phyloP scores from a whole-genome alignment of 2,888 invertebrate species.

The Lasioglossum zephyrum region DNA sequence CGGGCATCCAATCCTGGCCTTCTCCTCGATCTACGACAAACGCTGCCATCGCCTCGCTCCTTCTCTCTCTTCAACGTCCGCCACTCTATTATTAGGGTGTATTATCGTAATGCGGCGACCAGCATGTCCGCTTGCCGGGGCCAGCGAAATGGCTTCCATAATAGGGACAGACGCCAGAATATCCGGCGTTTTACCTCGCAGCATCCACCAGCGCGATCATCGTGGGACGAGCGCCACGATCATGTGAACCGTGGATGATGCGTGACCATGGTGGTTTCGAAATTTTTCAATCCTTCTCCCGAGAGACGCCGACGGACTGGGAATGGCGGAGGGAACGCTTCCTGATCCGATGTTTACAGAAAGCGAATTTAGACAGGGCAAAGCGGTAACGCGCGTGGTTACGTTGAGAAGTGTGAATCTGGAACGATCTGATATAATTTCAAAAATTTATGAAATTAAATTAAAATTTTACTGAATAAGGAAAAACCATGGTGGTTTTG shows the following conservation, averaged over 20 bases:
- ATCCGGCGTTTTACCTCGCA: conserved; percentile 67
- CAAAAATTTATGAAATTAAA: background rate
- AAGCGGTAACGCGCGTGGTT: too few species aligned
- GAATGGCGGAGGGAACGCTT: background rate
- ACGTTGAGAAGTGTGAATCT: background rate
- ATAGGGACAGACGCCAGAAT: conserved; percentile 65
- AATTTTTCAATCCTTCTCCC: background rate
- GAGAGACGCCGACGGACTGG: background rate
- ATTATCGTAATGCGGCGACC: conserved; percentile 82
- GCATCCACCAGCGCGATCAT: conserved; percentile 57
- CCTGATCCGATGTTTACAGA: background rate
- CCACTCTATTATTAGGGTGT: conserved; percentile 82
- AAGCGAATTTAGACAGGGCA: background rate
- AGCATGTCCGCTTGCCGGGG: conserved; percentile 68
- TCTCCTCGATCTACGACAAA: conserved; percentile 33
- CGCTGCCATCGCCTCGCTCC: background rate
- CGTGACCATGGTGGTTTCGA: conserved; percentile 5
- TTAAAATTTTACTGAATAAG: too few species aligned
- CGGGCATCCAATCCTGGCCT: conserved; percentile 78
- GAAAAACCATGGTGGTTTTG: background rate
- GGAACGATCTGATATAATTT: background rate
- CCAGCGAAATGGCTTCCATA: conserved; percentile 75
- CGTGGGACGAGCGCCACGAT: conserved; percentile 31
- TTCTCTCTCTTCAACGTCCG: conserved; percentile 40
- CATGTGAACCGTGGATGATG: conserved; percentile 11